Evolutionary conservation across 2,113 vertebrate species (phyloP), one percentile per base, ranked within the genome.

Genomic region (Brienomyrus brachyistius): DNA sequence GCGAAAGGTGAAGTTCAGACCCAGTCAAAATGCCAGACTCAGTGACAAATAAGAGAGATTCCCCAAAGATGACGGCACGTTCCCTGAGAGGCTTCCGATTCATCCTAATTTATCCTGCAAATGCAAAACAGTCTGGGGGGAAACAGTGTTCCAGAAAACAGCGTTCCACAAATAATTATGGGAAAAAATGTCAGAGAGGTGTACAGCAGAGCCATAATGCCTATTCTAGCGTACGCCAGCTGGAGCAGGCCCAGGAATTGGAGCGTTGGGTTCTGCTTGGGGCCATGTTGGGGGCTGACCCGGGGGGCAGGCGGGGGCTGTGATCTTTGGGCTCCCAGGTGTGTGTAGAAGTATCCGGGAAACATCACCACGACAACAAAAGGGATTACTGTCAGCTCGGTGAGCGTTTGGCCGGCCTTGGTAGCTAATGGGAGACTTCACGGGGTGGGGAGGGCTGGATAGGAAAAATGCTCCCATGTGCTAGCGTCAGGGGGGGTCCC

Each of bases 31-130:
- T 89, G 70, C 90, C 88, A 89, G 89, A 88, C 23, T 0, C 31
- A 66, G 51, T 91, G 91, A 91, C 92, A 93, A 93, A 94, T 93
- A 93, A 87, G 86, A 91, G 93, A 93, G 93, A 40, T 92, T 94
- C 93, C 91, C 91, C 27, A 47, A 90, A 91, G 45, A 91, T 90
- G 77, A 90, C 92, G 93, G 90, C 89, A 83, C 86, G 89, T 84
- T 90, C 21, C 82, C 92, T 91, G 92, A 90, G 62, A n/a, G 77
- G 80, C 89, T 45, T 80, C 7, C 77, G 83, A 43, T 90, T 70
- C 91, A 89, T 40, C 83, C 82, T 70, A 84, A 89, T 93, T 92
- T 48, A 88, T 83, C 11, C 47, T 56, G 15, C 80, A 47, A 80
- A 88, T 80, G 90, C 40, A 74, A 91, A 92, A 45, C 52, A 88